Base-by-base conservation (phyloP, 1,140 invertebrate genomes). In the Pararge aegeria region DNA sequence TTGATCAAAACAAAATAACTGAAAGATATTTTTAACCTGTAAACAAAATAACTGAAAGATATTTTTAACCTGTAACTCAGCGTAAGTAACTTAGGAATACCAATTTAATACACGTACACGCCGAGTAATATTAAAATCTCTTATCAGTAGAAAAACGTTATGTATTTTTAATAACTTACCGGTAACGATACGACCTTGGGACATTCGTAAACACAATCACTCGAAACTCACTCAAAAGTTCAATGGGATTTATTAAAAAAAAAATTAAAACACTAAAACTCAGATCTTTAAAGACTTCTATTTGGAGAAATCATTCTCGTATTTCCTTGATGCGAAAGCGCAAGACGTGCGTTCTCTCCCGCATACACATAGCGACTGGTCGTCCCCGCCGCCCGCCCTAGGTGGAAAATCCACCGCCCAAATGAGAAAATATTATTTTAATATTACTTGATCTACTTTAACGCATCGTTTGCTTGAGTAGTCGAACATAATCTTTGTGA, bases 371-470 rank as follows among this genome's bases (percentile, higher is more conserved):
- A 55, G 61, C 75, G 66, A 85, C 80, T 85, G 74, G 71, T 52
- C 40, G 48, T 56, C 66, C 73, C 78, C 70, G 55, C 75, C 81
- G 77, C 78, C 80, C 82, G 78, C 80, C 80, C 78, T 69, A 80
- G 53, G 66, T 52, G 15, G 38, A 20, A 34, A 46, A 65, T 64
- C 65, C 65, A 58, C 81, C 82, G 82, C 82, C 82, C 82, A 80
- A 78, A 65, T 73, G 68, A 70, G 74, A 73, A 72, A 68, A 24
- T 4, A 24, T 24, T 24, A 24, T 4, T 24, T 24, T 24, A 24
- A 24, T 24, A 24, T 24, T 7, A 24, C 24, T 24, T 24, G 3
- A 24, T 24, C 24, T 7, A 24, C 24, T 24, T 24, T 24, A 24
- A 7, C 24, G 24, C 24, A 4, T 24, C 24, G 24, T 24, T 24